phyloP scores from a whole-genome alignment of 2,888 invertebrate genomes.

The Leucoma salicis region DNA sequence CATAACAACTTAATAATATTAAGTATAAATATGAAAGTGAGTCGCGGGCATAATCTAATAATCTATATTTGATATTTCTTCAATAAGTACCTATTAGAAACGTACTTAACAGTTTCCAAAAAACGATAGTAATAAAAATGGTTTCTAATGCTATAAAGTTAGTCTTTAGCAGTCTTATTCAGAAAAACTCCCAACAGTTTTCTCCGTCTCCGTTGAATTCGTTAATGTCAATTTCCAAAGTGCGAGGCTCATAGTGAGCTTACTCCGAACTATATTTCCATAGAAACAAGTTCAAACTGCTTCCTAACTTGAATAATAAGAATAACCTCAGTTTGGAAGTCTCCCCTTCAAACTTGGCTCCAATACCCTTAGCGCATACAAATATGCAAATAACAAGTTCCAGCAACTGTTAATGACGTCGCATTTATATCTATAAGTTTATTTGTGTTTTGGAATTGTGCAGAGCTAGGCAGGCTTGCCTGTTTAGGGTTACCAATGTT shows the following conservation, averaged over 20 bases:
- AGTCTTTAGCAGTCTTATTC: too few species aligned
- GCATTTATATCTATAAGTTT: not conserved
- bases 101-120: too few species aligned
- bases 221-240: conserved; percentile 14
- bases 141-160: too few species aligned
- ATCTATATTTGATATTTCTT: too few species aligned
- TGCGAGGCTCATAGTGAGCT: conserved; percentile 12
- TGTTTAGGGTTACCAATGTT: too few species aligned
- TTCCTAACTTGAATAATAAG: conserved; percentile 30
- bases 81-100: too few species aligned
- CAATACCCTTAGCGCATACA: conserved; percentile 25
- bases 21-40: too few species aligned
- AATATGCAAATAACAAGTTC: conserved; percentile 18
- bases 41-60: too few species aligned
- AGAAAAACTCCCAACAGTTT: not conserved
- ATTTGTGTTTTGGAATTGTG: too few species aligned
- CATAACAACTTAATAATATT: too few species aligned
- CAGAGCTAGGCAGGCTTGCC: too few species aligned
- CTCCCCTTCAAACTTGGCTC: conserved; percentile 19
- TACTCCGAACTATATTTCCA: conserved; percentile 4
- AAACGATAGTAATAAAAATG: too few species aligned
- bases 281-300: conserved; percentile 19
- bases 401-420: not conserved
- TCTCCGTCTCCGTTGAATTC: not conserved
- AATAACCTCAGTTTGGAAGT: conserved; percentile 24